Evolutionary conservation across 2,113 vertebrate species (phyloP).

Genomic region (Xenus cinereus): DNA sequence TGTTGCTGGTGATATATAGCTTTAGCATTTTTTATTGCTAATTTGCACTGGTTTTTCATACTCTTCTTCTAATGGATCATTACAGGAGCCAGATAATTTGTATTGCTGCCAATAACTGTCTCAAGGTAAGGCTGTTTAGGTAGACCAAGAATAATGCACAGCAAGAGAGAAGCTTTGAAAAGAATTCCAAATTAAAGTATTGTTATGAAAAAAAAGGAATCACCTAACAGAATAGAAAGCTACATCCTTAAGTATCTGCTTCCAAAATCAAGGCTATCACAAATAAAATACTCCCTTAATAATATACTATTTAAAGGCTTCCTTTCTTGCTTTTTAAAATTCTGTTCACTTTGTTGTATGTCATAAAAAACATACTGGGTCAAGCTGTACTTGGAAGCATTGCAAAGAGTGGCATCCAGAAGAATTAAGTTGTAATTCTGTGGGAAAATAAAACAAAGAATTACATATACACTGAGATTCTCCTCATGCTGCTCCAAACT

Average conservation of each 20-base stretch:
- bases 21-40: slow-evolving; percentile 36
- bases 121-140: slow-evolving; percentile 24
- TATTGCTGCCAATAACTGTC: slow-evolving; percentile 36
- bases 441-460: neutral
- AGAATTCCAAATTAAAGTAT: neutral
- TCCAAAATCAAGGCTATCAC: neutral
- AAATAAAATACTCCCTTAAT: neutral
- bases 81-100: slow-evolving; percentile 30
- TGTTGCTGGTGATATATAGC: slow-evolving; percentile 41
- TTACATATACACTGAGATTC: neutral
- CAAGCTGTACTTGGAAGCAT: neutral
- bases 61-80: slow-evolving; percentile 54
- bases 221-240: neutral
- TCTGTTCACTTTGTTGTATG: neutral
- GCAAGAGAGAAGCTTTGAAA: neutral
- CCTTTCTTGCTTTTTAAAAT: neutral
- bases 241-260: neutral
- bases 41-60: slow-evolving; percentile 46
- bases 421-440: neutral
- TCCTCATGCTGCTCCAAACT: neutral
- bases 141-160: neutral
- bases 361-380: neutral
- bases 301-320: neutral
- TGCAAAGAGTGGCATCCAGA: neutral
- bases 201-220: neutral